Evolutionary conservation across 2,797 vertebrate genomes (phyloP), one percentile per base, ranked within the genome.

Genomic region (Xiphophorus birchmanni): DNA sequence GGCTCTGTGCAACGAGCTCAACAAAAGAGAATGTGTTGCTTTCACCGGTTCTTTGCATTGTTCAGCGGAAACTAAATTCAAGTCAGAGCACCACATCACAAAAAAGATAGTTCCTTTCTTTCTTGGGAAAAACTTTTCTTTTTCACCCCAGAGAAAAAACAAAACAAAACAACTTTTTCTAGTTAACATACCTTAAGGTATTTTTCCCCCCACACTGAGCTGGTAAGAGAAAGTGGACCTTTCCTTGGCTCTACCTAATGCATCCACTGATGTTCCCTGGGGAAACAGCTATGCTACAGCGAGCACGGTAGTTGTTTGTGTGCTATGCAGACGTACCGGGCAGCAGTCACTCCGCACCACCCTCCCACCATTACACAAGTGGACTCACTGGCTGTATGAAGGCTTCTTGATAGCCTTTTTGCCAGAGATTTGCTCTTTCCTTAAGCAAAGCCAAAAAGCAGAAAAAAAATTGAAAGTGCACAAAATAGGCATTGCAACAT

Each of bases 341-440:
- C 80, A 82, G 63, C 50, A 32, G 56, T 13, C n/a, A 13, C 56
- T 29, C 17, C 17, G 9, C 52, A 54, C 21, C 32, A n/a, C 60
- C 65, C 54, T 50, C 56, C 73, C 40, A 75, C 84, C 67, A 78
- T 76, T 81, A 76, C 81, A 85, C 83, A 76, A 40, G 74, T 71
- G 74, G 84, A 69, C 77, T 87, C 45, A 56, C 47, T 74, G 81
- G 73, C 35, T 84, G 80, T 86, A 54, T 80, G 75, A 74, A 87
- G 52, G 37, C 79, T 71, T 47, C 77, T 69, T 29, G 23, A 75
- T 69, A 79, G 77, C 76, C 77, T 81, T 48, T 60, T 60, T 60
- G 79, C 18, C 63, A 40, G 35, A 11, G 63, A 21, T 67, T 37
- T 40, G 35, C 35, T 65, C 17, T 67, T 67, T 67, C 17, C 37